Conservation (phyloP, 1,140 invertebrate genomes). For the Adoxophyes honmai region DNA sequence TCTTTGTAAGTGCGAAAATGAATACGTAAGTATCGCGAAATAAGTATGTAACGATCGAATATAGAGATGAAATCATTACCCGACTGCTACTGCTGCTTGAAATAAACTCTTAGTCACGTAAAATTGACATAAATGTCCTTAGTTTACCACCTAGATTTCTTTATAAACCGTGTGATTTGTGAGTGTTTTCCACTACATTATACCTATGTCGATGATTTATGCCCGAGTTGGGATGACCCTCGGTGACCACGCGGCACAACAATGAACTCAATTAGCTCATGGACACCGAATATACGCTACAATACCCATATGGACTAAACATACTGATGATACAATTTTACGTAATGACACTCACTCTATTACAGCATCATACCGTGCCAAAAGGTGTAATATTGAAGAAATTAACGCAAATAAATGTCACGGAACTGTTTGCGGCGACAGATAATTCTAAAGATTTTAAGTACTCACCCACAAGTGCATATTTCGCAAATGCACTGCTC, state of each 20-base stretch:
- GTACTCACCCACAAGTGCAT: constrained; percentile 93
- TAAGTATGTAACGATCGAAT: constrained; percentile 5
- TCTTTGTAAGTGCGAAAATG: neutral
- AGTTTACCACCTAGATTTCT: too few species aligned
- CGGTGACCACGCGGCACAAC: constrained; percentile 8
- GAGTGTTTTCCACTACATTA: too few species aligned
- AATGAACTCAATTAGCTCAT: constrained; percentile 14
- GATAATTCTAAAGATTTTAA: neutral
- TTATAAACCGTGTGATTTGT: too few species aligned
- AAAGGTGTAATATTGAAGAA: neutral
- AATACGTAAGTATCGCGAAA: neutral
- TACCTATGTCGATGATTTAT: neutral
- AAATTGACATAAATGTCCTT: too few species aligned
- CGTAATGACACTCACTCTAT: neutral
- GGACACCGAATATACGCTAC: neutral
- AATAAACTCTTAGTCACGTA: too few species aligned
- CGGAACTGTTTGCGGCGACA: too few species aligned
- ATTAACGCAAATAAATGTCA: too few species aligned
- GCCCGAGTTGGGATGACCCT: neutral
- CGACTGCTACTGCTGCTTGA: neutral
- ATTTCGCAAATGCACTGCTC: constrained; percentile 94
- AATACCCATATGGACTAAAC: neutral
- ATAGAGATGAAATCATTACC: constrained; percentile 14
- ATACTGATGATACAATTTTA: constrained; percentile 6
- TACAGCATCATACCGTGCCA: neutral